Conservation (phyloP, 1,140 invertebrate species). For the Tachypleus tridentatus region DNA sequence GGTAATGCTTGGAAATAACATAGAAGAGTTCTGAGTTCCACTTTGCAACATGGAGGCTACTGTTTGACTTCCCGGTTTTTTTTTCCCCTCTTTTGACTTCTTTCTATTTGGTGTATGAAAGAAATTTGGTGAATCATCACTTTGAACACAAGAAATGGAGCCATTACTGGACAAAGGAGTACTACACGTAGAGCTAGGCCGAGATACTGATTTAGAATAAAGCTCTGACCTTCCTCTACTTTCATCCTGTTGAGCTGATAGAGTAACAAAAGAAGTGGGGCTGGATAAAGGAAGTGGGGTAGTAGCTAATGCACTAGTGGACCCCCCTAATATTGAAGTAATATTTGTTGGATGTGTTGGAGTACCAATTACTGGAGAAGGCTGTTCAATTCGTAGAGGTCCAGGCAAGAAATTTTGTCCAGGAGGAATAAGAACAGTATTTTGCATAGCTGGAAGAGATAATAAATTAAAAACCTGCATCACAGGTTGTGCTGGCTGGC, state of each 20-base stretch:
- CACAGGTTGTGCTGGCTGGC: conserved; percentile 38
- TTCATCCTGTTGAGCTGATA: too few relatives aligned
- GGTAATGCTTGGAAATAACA: conserved; percentile 3
- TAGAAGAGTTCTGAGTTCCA: conserved; percentile 42
- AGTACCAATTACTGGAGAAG: conserved; percentile 13
- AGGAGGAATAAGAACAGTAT: conserved; percentile 58
- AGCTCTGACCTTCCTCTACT: too few relatives aligned
- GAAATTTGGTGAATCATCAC: conserved; percentile 12
- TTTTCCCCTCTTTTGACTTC: conserved; percentile 53
- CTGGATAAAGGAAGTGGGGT: too few relatives aligned
- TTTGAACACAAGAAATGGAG: conserved; percentile 19
- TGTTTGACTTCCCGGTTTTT: conserved; percentile 53
- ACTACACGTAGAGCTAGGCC: conserved; percentile 19
- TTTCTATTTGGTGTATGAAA: conserved; percentile 26
- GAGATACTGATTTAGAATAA: too few relatives aligned
- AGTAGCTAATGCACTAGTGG: too few relatives aligned
- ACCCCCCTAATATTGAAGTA: too few relatives aligned
- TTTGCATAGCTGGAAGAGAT: conserved; percentile 41
- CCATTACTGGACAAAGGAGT: conserved; percentile 22
- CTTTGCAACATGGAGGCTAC: conserved; percentile 61
- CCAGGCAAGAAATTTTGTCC: conserved; percentile 39
- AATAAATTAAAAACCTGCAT: conserved; percentile 54
- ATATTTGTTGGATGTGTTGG: too few relatives aligned
- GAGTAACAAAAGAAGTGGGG: too few relatives aligned
- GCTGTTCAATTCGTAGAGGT: conserved; percentile 17